phyloP scores from a whole-genome alignment of 64 coral and sea anemone genomes.

The Catalaphyllia jardinei region DNA sequence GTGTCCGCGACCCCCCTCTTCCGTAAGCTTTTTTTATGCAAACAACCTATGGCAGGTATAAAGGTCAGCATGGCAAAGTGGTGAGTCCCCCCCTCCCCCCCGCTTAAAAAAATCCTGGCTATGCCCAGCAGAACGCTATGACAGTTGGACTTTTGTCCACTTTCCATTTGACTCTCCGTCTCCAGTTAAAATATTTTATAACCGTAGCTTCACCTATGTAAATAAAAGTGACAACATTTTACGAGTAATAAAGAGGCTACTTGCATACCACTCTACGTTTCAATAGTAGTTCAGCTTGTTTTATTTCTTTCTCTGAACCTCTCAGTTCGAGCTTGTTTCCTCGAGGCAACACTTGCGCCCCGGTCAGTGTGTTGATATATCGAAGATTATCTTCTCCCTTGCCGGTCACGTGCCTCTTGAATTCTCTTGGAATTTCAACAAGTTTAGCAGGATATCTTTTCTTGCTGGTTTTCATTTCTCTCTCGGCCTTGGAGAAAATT shows the following conservation, averaged over 20 bases:
- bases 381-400: conserved; percentile 2
- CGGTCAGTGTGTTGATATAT: neutral
- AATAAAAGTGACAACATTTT: too few species aligned
- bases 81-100: too few species aligned
- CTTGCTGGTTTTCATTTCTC: neutral
- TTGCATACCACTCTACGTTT: neutral
- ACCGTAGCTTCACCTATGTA: neutral
- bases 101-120: too few species aligned
- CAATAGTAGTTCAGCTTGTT: neutral
- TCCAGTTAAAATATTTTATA: neutral
- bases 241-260: neutral
- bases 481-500: neutral
- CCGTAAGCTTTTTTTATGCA: too few species aligned
- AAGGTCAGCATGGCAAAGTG: too few species aligned
- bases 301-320: neutral
- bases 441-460: neutral
- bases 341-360: neutral
- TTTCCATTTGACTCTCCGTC: too few species aligned
- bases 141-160: too few species aligned
- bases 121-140: too few species aligned
- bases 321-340: neutral
- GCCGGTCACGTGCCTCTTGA: neutral
- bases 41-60: too few species aligned
- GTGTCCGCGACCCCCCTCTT: too few species aligned
- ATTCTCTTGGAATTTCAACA: neutral